A percentile compares a stretch with the other conserved stretches of the same genome.
These are phyloP conservation scores for Cebidichthys violaceus DNA, from an alignment of 2,113 vertebrate genomes.

Conservation along the genomic window DNA sequence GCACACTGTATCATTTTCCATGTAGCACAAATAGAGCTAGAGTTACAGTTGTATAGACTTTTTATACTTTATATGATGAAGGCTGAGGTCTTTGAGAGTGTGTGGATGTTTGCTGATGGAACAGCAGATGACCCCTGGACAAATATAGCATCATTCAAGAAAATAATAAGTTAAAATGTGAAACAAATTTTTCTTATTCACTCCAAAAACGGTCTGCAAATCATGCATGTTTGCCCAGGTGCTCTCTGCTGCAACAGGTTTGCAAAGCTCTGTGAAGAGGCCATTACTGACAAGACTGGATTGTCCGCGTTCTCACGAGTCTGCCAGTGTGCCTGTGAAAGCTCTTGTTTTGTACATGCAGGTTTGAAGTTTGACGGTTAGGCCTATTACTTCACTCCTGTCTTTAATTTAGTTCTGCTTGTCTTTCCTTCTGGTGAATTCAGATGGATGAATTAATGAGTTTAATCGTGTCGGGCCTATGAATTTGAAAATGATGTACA, in stretches of 20 bases:
- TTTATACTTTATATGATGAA: constrained; percentile 55
- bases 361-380: constrained; percentile 8
- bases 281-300: neutral
- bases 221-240: neutral
- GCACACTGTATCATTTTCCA: constrained; percentile 61
- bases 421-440: neutral
- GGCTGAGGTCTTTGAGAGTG: constrained; percentile 32
- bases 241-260: neutral
- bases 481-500: constrained; percentile 8
- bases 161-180: neutral
- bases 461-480: neutral
- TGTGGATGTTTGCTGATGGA: constrained; percentile 41
- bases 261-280: constrained; percentile 25
- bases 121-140: constrained; percentile 8
- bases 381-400: neutral
- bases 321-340: constrained; percentile 16
- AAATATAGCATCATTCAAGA: neutral
- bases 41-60: constrained; percentile 25
- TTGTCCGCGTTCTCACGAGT: constrained; percentile 2
- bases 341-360: constrained; percentile 10
- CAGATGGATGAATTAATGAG: neutral
- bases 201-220: neutral
- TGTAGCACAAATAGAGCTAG: constrained; percentile 43
- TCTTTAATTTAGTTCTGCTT: constrained; percentile 7
- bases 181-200: constrained; percentile 13